Evolutionary conservation across 2,797 vertebrate species (phyloP).

Genomic region (Aselliscus stoliczkanus): DNA sequence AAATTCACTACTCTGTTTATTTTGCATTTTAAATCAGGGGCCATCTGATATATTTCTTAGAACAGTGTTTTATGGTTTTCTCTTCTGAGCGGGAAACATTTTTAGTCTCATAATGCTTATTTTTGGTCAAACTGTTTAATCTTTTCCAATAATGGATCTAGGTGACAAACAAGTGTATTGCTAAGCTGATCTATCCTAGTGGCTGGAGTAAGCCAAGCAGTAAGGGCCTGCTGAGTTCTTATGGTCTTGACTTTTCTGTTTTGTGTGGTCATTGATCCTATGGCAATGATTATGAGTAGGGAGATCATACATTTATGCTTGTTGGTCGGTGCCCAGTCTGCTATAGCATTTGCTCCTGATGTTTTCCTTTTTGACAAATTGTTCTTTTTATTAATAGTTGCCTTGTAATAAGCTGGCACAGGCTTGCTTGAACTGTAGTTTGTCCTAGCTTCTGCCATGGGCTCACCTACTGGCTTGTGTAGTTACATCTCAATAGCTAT

Average conservation of each 20-base stretch:
- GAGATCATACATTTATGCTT: neutral
- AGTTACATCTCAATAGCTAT: neutral
- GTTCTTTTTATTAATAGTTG: neutral
- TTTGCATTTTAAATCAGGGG: neutral
- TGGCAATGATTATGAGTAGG: neutral
- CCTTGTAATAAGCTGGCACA: neutral
- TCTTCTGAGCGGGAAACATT: neutral
- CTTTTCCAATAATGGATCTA: neutral
- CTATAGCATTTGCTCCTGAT: neutral
- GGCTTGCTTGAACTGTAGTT: neutral
- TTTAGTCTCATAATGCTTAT: neutral
- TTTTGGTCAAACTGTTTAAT: neutral
- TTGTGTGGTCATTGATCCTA: neutral
- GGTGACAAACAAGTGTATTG: neutral
- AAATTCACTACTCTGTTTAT: neutral
- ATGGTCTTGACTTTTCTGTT: neutral
- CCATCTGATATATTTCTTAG: neutral
- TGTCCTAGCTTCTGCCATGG: neutral
- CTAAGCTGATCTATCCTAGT: neutral
- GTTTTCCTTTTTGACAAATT: neutral
- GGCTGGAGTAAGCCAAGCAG: neutral
- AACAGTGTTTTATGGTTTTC: neutral
- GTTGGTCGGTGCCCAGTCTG: neutral
- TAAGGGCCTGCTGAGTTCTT: neutral
- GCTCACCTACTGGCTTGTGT: neutral